phyloP scores from a whole-genome alignment of 2,888 invertebrate genomes.

The Linnaemya tessellans region DNA sequence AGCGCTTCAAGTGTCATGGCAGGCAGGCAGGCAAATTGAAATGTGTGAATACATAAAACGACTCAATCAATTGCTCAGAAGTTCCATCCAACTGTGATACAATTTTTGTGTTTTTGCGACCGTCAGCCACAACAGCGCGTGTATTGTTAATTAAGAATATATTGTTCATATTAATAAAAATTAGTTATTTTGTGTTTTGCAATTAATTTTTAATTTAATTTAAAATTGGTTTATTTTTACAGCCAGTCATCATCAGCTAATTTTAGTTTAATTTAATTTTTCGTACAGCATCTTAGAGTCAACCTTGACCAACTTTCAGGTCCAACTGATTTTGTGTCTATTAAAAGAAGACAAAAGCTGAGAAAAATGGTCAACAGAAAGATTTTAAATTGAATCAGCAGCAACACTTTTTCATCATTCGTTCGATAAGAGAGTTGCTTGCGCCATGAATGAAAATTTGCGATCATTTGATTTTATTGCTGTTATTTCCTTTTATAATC shows the following conservation, averaged over 20 bases:
- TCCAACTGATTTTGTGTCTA: constrained; percentile 13
- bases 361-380: constrained; percentile 28
- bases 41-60: background rate
- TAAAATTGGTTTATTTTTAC: constrained; percentile 43
- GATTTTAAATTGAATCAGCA: constrained; percentile 18
- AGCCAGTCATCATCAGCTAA: constrained; percentile 33
- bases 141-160: constrained; percentile 34
- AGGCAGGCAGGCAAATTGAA: background rate
- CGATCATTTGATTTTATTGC: constrained; percentile 67
- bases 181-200: constrained; percentile 35
- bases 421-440: background rate
- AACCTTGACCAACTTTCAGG: constrained; percentile 53
- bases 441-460: constrained; percentile 62
- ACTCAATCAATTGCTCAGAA: background rate
- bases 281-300: constrained; percentile 29
- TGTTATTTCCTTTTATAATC: constrained; percentile 67
- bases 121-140: background rate
- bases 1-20: background rate
- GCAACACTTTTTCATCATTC: constrained; percentile 28
- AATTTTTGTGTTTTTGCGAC: background rate
- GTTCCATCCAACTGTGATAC: background rate
- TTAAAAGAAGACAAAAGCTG: constrained; percentile 14
- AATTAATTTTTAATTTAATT: constrained; percentile 43
- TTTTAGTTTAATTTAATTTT: constrained; percentile 5
- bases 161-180: constrained; percentile 24